Conservation (phyloP, 1,140 invertebrate genomes). For the Phymorhynchus buccinoides region DNA sequence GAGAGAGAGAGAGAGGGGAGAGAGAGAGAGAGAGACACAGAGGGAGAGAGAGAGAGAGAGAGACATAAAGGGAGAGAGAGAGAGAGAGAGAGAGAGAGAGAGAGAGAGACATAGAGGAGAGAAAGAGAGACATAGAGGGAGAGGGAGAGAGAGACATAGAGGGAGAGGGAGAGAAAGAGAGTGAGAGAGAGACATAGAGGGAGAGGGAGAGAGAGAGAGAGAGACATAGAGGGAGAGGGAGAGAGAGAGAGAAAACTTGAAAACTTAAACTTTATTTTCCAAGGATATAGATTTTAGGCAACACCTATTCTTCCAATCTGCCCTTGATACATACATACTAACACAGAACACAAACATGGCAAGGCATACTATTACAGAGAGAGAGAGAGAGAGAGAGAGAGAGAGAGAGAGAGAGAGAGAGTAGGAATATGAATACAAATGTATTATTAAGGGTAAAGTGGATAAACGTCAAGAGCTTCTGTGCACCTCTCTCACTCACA, state of each 20-base stretch:
- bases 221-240: not conserved
- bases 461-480: not conserved
- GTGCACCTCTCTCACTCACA: too few relatives aligned
- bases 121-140: not conserved
- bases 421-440: not conserved
- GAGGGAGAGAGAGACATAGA: constrained; percentile 4
- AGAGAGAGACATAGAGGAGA: not conserved
- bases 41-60: not conserved
- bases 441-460: not conserved
- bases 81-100: not conserved
- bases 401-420: too few relatives aligned
- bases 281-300: too few relatives aligned
- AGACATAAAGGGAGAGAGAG: not conserved
- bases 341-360: too few relatives aligned
- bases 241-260: not conserved
- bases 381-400: too few relatives aligned
- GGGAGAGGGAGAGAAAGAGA: not conserved
- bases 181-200: not conserved
- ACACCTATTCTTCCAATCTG: too few relatives aligned
- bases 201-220: not conserved
- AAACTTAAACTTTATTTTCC: too few relatives aligned
- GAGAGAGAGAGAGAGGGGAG: not conserved
- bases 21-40: not conserved
- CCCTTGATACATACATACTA: too few relatives aligned
- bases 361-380: too few relatives aligned